Conservation (phyloP, 2,797 vertebrate genomes). For the Podargus strigoides region DNA sequence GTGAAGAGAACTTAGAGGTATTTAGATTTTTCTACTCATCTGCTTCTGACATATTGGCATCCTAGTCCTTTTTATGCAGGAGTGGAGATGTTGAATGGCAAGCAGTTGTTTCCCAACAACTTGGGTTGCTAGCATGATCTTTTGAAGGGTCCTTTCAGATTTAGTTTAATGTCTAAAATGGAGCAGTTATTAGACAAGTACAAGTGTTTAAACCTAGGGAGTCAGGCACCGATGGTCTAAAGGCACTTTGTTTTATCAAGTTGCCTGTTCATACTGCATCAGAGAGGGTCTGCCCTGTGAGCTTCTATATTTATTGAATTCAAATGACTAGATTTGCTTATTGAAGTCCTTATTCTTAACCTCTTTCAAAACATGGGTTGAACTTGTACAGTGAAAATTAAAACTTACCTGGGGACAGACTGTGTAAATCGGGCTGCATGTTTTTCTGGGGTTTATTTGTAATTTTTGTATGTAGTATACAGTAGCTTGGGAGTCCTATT, state of each 20-base stretch:
- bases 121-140: not conserved
- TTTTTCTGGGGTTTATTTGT: not conserved
- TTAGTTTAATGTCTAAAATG: not conserved
- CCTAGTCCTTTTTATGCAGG: not conserved
- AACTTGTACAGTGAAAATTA: not conserved
- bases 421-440: not conserved
- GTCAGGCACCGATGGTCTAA: not conserved
- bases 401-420: not conserved
- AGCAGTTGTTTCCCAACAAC: not conserved
- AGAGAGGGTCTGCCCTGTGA: not conserved
- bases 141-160: not conserved
- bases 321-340: not conserved
- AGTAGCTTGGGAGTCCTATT: rapidly evolving
- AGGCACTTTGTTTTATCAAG: not conserved
- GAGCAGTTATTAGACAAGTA: not conserved
- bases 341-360: not conserved
- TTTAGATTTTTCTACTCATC: not conserved
- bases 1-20: not conserved
- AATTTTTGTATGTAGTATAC: not conserved
- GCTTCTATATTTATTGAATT: not conserved
- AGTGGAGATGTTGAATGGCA: not conserved
- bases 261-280: not conserved
- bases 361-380: not conserved
- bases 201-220: not conserved
- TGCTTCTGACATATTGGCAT: not conserved